Evolutionary conservation across 2,113 vertebrate genomes (phyloP).

Genomic region (Leiothrix lutea): DNA sequence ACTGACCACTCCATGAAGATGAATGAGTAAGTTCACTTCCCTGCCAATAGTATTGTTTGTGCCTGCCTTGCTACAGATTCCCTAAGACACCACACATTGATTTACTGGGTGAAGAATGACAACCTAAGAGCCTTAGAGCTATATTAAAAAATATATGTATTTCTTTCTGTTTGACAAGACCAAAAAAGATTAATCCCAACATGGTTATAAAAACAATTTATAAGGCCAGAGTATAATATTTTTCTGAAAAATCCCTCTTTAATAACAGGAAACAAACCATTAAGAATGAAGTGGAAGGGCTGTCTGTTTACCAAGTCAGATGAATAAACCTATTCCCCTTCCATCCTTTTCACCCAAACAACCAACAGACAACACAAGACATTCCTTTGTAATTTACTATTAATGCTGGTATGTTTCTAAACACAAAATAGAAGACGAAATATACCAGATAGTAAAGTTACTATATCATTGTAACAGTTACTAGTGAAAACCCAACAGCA

Average conservation of each 20-base stretch:
- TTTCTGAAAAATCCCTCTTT: background rate
- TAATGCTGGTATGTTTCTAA: background rate
- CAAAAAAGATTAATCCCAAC: background rate
- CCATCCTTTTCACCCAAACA: background rate
- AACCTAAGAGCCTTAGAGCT: background rate
- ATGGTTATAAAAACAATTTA: background rate
- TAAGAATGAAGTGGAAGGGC: background rate
- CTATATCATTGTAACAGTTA: background rate
- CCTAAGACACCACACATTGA: background rate
- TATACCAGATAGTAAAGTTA: background rate
- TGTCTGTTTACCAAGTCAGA: background rate
- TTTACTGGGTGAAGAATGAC: constrained; percentile 12
- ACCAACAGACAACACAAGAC: background rate
- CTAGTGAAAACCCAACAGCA: background rate
- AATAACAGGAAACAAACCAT: background rate
- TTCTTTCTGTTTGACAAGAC: background rate
- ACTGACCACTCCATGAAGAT: constrained; percentile 13
- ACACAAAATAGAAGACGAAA: background rate
- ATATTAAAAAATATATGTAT: background rate
- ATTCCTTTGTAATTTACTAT: background rate
- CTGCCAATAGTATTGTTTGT: constrained; percentile 30
- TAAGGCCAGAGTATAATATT: background rate
- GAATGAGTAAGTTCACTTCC: constrained; percentile 9
- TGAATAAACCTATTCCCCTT: background rate
- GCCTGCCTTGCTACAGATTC: background rate